Conservation (phyloP, 2,113 vertebrate genomes). For the Erpornis zantholeuca region DNA sequence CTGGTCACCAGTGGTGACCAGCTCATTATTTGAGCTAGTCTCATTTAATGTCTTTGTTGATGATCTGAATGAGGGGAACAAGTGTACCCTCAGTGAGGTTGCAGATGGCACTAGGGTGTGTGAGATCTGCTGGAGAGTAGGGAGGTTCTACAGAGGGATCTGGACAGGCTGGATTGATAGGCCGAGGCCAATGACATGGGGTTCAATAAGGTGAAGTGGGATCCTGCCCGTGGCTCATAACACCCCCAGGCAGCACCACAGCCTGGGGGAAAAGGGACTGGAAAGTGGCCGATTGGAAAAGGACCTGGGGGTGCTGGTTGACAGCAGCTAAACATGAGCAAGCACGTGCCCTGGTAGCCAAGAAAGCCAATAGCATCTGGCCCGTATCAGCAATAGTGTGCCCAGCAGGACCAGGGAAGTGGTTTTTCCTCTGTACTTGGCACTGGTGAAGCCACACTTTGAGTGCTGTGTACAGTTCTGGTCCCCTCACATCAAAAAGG, state of each 20-base stretch:
- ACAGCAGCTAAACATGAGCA: background rate
- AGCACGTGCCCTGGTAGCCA: background rate
- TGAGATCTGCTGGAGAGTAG: background rate
- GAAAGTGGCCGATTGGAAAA: background rate
- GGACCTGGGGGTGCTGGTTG: background rate
- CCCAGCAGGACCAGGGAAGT: background rate
- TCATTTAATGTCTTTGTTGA: background rate
- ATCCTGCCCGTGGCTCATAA: background rate
- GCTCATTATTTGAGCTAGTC: background rate
- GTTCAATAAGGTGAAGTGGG: background rate
- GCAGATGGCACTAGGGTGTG: background rate
- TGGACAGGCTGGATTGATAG: background rate
- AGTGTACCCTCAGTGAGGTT: background rate
- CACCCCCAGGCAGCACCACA: background rate
- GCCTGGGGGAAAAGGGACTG: background rate
- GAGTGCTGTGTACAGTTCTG: background rate
- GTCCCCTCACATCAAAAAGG: background rate
- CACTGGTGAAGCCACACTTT: background rate
- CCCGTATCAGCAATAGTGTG: background rate
- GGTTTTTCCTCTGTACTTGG: background rate
- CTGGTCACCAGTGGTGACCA: background rate
- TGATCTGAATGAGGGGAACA: background rate
- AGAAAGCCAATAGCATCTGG: background rate
- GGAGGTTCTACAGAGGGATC: background rate
- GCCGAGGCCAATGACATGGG: rapidly evolving